phyloP scores from a whole-genome alignment of 2,797 vertebrate genomes.

The Xiphophorus birchmanni region DNA sequence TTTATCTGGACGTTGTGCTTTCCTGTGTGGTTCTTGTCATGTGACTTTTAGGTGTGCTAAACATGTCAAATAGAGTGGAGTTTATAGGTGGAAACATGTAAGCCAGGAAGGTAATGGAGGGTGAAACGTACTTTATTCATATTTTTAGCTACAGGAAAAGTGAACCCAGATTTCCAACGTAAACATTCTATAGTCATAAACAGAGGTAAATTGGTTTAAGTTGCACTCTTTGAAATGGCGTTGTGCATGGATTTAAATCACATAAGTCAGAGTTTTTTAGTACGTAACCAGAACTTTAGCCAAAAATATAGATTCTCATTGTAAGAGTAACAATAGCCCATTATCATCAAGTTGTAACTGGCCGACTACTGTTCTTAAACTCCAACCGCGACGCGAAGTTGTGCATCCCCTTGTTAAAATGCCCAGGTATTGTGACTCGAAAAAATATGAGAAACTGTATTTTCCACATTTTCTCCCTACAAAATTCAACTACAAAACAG shows the following conservation, averaged over 20 bases:
- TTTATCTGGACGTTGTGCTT: slow-evolving; percentile 54
- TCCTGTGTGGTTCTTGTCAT: slow-evolving; percentile 60
- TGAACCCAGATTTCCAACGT: background rate
- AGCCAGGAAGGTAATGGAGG: slow-evolving; percentile 7
- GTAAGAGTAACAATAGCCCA: background rate
- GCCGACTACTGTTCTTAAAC: background rate
- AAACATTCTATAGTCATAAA: background rate
- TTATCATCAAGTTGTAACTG: background rate
- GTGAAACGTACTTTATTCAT: slow-evolving; percentile 1
- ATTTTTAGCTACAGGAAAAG: slow-evolving; percentile 15
- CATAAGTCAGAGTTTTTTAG: background rate
- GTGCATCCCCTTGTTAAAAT: background rate
- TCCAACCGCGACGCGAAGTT: background rate
- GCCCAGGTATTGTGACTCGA: background rate
- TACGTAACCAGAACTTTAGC: background rate
- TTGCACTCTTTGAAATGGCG: background rate
- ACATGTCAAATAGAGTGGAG: slow-evolving; percentile 37
- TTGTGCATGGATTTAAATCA: background rate
- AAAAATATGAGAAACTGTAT: background rate
- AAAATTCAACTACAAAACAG: background rate
- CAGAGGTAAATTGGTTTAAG: slow-evolving; percentile 2
- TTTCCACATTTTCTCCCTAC: background rate
- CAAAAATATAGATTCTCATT: background rate
- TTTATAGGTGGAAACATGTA: slow-evolving; percentile 24
- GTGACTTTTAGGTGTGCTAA: slow-evolving; percentile 41